Conservation (phyloP, 2,113 vertebrate genomes). For the Semicossyphus pulcher region DNA sequence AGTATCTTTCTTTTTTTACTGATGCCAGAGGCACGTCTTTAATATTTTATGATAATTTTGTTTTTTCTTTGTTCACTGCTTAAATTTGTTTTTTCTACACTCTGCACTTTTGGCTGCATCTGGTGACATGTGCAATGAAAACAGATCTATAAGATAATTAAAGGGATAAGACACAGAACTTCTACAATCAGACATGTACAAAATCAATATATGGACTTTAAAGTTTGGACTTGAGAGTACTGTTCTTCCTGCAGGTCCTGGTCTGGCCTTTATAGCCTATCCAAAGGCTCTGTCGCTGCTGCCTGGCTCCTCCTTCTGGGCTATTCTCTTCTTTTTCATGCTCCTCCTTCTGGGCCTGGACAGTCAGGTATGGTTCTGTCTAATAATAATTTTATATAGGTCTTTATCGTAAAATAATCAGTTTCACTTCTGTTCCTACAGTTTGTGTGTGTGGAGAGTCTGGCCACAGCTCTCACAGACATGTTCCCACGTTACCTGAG, state of each 20-base stretch:
- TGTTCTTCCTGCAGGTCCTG: conserved; percentile 83
- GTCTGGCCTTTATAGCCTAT: conserved; percentile 89
- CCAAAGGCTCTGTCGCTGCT: conserved; percentile 90
- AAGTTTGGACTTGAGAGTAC: neutral
- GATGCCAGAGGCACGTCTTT: neutral
- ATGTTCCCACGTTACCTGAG: conserved; percentile 88
- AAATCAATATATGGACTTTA: neutral
- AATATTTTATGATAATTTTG: neutral
- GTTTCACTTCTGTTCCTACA: conserved; percentile 55
- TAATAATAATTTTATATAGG: too few relatives aligned
- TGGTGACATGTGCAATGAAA: too few relatives aligned
- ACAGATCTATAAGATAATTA: too few relatives aligned
- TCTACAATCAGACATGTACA: too few relatives aligned
- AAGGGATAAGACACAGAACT: too few relatives aligned
- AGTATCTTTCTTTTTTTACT: neutral
- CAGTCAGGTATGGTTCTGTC: conserved; percentile 84
- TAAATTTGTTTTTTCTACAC: neutral
- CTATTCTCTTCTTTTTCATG: conserved; percentile 95
- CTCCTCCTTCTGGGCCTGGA: conserved; percentile 91
- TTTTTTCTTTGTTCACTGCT: neutral
- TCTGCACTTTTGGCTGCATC: neutral
- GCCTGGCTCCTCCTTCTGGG: conserved; percentile 90
- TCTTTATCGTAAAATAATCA: neutral
- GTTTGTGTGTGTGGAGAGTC: conserved; percentile 94
- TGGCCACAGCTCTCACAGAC: conserved; percentile 91